Base-by-base conservation (phyloP, 1,140 invertebrate species). In the Drosophila takahashii region DNA sequence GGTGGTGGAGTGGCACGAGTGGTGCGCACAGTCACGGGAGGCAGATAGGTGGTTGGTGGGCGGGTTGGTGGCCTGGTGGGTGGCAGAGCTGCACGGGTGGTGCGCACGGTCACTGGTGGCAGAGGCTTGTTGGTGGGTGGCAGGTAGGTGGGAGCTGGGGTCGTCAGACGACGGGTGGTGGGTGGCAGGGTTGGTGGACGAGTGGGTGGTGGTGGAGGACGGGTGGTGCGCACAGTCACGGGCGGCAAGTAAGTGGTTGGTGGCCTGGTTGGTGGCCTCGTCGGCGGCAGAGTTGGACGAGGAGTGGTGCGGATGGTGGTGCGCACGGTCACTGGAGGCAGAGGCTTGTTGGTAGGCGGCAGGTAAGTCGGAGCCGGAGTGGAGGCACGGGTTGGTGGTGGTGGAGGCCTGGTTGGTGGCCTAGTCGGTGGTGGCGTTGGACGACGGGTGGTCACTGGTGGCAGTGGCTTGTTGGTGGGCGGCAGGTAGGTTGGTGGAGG, bases 281-380 rank as follows among this genome's bases (percentile, higher is more conserved):
- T 32, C 1, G 29, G 29, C 6, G 29, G 29, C 29, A 32, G 29
- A 32, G 29, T 79, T 45, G 77, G 57, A 4, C 64, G 60, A 27
- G 54, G 61, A 9, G 70, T 73, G 34, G 42, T 3, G 60, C 44
- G n/a, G 71, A 71, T 13, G 73, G 74, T 75, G 71, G 59, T 52
- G 76, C 72, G 64, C 22, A 60, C 76, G 29, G 77, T 90, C n/a
- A 58, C 79, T 16, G 85, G 80, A 16, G 79, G 58, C 29, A 42
- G 54, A 37, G 79, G 80, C 66, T 79, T 84, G 29, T 71, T 84
- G 27, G 81, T 86, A n/a, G 84, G 85, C 37, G 89, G 85, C 76
- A 81, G 48, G 50, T 90, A 86, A 8, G 90, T 90, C 36, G 84
- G 78, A 13, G 61, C 60, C 11, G 58, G 53, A 18, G 59, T 66